Conservation (phyloP, 2,888 invertebrate genomes). For the Phragmatobia fuliginosa region DNA sequence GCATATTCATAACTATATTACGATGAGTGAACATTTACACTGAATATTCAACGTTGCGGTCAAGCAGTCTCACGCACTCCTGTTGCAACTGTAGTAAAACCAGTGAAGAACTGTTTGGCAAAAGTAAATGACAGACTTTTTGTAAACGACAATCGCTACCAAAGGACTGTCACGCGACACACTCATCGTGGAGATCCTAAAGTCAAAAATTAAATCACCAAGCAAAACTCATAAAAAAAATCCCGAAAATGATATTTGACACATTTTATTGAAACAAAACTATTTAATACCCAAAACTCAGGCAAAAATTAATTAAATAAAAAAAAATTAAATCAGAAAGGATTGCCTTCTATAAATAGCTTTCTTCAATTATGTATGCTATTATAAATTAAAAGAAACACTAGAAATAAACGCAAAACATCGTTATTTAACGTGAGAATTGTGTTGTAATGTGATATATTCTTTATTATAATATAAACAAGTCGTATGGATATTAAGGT, state of each 20-base stretch:
- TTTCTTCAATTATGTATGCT: neutral
- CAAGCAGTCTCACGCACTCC: constrained; percentile 71
- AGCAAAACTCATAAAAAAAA: neutral
- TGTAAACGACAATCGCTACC: constrained; percentile 1
- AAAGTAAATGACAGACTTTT: constrained; percentile 34
- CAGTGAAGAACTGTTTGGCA: constrained; percentile 42
- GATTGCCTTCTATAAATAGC: neutral
- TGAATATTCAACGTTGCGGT: constrained; percentile 82
- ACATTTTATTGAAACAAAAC: neutral
- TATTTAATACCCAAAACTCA: neutral
- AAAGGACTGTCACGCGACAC: neutral
- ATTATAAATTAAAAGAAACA: neutral
- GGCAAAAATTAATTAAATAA: neutral
- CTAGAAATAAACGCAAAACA: neutral
- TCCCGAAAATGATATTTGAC: neutral
- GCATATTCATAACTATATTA: constrained; percentile 73
- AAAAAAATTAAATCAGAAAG: neutral
- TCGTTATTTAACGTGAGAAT: neutral
- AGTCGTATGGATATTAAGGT: constrained; percentile 28
- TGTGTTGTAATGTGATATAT: neutral
- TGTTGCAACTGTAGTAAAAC: constrained; percentile 17
- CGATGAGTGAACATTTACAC: constrained; percentile 68
- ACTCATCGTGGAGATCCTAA: neutral
- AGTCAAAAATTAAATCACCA: neutral
- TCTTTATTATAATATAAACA: neutral